phyloP scores from a whole-genome alignment of 2,113 vertebrate genomes.

The Sprattus sprattus region DNA sequence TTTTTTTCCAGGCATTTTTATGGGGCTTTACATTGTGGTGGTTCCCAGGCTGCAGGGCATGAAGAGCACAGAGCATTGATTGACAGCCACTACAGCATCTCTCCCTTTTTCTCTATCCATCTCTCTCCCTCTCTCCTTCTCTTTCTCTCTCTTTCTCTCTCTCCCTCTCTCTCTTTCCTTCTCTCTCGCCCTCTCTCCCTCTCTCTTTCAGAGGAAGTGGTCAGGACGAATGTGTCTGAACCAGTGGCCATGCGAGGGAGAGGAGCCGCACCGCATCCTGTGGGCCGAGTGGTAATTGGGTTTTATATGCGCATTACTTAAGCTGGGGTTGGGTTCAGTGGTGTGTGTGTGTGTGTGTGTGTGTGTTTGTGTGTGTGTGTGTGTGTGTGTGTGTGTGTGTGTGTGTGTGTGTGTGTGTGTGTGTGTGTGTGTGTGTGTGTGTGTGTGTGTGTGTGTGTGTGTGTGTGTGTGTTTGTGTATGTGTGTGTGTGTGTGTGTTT shows the following conservation, averaged over 20 bases:
- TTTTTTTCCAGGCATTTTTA: too few relatives aligned
- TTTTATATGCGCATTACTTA: conserved; percentile 61
- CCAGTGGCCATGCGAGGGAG: conserved; percentile 37
- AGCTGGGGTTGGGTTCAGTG: conserved; percentile 31
- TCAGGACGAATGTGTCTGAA: conserved; percentile 49
- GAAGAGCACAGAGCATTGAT: not conserved
- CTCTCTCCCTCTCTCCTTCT: not conserved
- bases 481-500: not conserved
- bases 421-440: not conserved
- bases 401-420: conserved; percentile 3
- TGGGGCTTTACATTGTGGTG: not conserved
- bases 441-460: not conserved
- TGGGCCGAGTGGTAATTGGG: conserved; percentile 63
- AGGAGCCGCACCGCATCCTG: conserved; percentile 55
- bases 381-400: not conserved
- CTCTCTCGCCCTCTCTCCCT: not conserved
- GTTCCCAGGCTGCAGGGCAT: not conserved
- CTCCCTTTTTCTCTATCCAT: not conserved
- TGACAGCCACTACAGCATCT: not conserved
- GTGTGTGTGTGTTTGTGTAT: not conserved
- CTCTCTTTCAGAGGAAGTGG: conserved; percentile 47
- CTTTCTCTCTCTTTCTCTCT: not conserved
- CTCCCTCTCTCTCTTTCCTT: not conserved
- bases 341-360: not conserved
- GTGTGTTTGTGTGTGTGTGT: conserved; percentile 13